Percentiles rank a stretch among this genome's conserved stretches.
Conservation (phyloP, 2,113 vertebrate species). For the Myotis yumanensis region DNA sequence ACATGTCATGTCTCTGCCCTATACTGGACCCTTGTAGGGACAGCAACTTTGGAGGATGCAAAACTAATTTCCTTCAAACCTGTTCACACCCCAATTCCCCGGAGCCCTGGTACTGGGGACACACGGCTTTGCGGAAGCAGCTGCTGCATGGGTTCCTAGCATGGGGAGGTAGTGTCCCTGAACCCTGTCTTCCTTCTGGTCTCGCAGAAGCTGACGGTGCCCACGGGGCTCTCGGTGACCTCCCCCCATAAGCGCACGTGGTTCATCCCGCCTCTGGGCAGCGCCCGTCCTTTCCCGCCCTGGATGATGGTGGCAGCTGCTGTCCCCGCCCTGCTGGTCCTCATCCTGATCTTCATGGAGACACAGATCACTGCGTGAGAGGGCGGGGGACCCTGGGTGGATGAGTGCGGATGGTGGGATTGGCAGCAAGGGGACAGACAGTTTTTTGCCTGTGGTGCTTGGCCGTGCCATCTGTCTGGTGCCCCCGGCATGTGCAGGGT, state of each 20-base stretch:
- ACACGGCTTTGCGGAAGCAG: background rate
- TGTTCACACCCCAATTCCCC: background rate
- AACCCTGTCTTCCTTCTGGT: constrained; percentile 35
- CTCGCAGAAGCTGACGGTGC: constrained; percentile 95
- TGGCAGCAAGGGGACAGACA: background rate
- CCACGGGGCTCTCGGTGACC: constrained; percentile 95
- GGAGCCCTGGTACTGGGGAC: background rate
- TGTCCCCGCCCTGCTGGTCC: constrained; percentile 95
- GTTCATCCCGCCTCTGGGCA: constrained; percentile 97
- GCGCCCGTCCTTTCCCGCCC: constrained; percentile 91
- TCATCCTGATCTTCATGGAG: constrained; percentile 99
- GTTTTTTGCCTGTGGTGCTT: background rate
- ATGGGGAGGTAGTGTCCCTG: background rate
- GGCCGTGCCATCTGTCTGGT: background rate
- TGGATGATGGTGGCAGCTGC: constrained; percentile 99
- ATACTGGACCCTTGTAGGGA: background rate
- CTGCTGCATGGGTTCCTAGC: background rate
- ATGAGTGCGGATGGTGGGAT: background rate
- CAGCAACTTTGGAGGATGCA: background rate
- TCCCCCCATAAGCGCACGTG: constrained; percentile 95
- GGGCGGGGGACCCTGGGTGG: background rate
- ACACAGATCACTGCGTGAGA: constrained; percentile 98
- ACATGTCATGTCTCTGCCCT: background rate
- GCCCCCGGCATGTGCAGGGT: background rate
- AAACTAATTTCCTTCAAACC: background rate